Conservation (phyloP, 2,888 invertebrate species). For the Cheilosia vernalis region DNA sequence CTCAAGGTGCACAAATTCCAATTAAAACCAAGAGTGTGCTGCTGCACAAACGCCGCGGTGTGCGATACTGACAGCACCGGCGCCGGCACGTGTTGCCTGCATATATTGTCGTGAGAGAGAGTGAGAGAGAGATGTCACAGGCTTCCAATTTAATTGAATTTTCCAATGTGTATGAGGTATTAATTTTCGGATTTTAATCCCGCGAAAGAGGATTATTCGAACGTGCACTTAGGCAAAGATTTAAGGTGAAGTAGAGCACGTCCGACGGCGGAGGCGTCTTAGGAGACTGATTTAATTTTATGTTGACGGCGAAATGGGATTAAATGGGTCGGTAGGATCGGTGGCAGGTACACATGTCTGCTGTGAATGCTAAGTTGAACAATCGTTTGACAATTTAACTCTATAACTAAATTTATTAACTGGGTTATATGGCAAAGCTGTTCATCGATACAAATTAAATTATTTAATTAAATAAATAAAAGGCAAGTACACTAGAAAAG, state of each 20-base stretch:
- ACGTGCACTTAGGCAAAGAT: background rate
- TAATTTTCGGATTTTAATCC: conserved; percentile 48
- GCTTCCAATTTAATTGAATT: conserved; percentile 61
- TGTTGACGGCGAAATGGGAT: too few relatives aligned
- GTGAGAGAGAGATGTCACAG: background rate
- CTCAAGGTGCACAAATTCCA: conserved; percentile 63
- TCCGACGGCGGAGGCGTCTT: background rate
- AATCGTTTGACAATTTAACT: too few relatives aligned
- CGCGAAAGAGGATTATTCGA: conserved; percentile 32
- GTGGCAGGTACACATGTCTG: too few relatives aligned
- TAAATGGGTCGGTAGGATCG: too few relatives aligned
- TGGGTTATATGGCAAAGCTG: too few relatives aligned
- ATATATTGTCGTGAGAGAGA: background rate
- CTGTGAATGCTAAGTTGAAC: too few relatives aligned
- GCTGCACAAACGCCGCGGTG: conserved; percentile 1
- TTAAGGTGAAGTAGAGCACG: background rate
- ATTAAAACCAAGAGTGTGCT: conserved; percentile 42
- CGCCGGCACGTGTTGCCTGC: conserved; percentile 29
- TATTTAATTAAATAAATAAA: too few relatives aligned
- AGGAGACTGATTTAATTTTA: too few relatives aligned
- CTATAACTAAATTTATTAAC: too few relatives aligned
- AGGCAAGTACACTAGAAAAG: too few relatives aligned
- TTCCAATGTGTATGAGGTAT: conserved; percentile 42
- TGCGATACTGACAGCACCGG: background rate
- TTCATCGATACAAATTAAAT: too few relatives aligned